Conservation (phyloP, 2,113 vertebrate genomes). For the Gulo gulo region DNA sequence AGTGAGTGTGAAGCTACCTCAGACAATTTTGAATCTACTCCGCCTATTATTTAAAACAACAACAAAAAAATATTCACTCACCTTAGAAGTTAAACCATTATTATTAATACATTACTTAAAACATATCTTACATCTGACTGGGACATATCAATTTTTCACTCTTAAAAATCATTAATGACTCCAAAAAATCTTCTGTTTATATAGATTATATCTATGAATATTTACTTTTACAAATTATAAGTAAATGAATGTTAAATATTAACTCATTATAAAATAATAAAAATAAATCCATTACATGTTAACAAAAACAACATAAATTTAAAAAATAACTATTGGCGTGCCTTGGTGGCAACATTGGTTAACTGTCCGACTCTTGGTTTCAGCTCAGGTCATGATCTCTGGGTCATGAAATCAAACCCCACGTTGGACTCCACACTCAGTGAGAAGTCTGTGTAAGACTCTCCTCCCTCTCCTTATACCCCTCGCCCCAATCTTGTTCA, state of each 20-base stretch:
- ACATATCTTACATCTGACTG: background rate
- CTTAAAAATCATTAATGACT: background rate
- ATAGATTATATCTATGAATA: background rate
- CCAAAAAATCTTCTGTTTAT: background rate
- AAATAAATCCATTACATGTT: background rate
- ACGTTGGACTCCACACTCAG: background rate
- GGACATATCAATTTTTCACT: background rate
- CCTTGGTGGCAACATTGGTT: background rate
- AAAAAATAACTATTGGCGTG: background rate
- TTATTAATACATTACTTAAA: background rate
- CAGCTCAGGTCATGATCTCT: background rate
- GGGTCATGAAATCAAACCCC: background rate
- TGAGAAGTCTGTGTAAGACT: background rate
- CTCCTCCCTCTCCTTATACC: background rate
- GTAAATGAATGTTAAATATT: background rate
- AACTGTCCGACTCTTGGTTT: background rate
- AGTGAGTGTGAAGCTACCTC: background rate
- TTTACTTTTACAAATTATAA: background rate
- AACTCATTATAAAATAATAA: background rate
- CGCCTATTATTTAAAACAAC: background rate
- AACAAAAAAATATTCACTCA: background rate
- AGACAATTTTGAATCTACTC: background rate
- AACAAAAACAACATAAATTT: background rate
- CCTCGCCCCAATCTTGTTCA: background rate
- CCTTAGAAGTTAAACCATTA: background rate